Evolutionary conservation across 2,888 invertebrate species (phyloP).

Genomic region (Brachyopa scutellaris): DNA sequence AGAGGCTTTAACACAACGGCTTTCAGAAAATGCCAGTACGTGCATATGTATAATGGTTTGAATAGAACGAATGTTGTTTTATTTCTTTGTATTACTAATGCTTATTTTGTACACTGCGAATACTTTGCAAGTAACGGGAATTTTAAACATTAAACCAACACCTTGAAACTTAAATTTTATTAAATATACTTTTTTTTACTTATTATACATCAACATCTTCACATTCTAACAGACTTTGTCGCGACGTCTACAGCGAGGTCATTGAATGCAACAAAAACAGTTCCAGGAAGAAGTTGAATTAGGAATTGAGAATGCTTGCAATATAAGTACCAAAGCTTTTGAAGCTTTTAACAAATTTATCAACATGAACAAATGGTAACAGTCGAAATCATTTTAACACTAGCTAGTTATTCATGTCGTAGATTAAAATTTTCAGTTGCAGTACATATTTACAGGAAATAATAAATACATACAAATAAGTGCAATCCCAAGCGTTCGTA

Average conservation of each 20-base stretch:
- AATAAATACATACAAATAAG: no score
- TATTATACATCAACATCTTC: no score
- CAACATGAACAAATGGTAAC: no score
- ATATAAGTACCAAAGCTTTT: conserved; percentile 17
- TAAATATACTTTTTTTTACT: neutral
- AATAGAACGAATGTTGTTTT: neutral
- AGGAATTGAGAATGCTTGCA: conserved; percentile 11
- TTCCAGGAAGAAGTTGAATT: conserved; percentile 10
- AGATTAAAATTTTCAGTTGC: no score
- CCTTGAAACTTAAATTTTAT: neutral
- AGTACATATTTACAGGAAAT: no score
- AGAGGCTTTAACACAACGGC: neutral
- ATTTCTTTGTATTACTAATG: neutral
- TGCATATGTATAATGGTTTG: no score
- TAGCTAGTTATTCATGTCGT: no score
- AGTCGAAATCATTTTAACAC: no score
- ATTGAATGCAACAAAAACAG: conserved; percentile 56
- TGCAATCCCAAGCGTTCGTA: no score
- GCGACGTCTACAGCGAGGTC: conserved; percentile 22
- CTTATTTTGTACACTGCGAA: neutral
- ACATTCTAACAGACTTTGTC: conserved; percentile 11
- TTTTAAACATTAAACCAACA: neutral
- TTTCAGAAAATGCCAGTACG: no score
- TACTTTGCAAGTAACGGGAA: neutral
- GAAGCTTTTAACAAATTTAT: conserved; percentile 17